A percentile compares a stretch with the other conserved stretches of the same genome.
Conservation (phyloP, 2,888 invertebrate species). For the Heliconius ethilla region DNA sequence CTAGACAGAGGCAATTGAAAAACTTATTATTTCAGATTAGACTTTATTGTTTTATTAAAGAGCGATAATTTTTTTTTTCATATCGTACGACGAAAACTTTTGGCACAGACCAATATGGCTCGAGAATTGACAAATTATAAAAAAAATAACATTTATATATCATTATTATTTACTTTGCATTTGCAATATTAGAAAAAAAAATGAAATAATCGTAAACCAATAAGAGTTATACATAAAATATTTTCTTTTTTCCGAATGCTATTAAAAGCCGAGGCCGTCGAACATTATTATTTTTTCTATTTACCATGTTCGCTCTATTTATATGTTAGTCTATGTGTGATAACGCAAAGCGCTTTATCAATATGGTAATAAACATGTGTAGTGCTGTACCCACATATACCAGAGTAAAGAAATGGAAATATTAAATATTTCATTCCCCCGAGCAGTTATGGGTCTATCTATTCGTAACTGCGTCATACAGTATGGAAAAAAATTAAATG, state of each 20-base stretch:
- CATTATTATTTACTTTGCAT: neutral
- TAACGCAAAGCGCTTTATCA: constrained; percentile 20
- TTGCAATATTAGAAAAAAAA: neutral
- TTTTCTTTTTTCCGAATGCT: neutral
- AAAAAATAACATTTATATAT: neutral
- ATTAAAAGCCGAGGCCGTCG: neutral
- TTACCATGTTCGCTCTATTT: constrained; percentile 1
- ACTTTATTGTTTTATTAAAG: constrained; percentile 20
- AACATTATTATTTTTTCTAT: neutral
- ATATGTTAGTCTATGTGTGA: constrained; percentile 10
- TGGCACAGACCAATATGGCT: neutral
- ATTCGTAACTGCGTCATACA: too few species aligned
- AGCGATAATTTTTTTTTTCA: constrained; percentile 6
- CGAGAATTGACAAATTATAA: neutral
- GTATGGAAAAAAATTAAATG: too few species aligned
- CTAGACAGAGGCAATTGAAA: neutral
- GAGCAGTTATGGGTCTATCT: too few species aligned
- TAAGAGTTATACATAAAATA: neutral
- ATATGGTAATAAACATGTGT: constrained; percentile 7
- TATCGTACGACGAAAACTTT: constrained; percentile 2
- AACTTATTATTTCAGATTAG: neutral
- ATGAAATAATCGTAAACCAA: neutral
- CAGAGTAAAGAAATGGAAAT: too few species aligned
- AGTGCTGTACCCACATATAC: neutral
- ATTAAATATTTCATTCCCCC: too few species aligned